Evolutionary conservation across 2,888 invertebrate species (phyloP).

Genomic region (Xylota segnis): DNA sequence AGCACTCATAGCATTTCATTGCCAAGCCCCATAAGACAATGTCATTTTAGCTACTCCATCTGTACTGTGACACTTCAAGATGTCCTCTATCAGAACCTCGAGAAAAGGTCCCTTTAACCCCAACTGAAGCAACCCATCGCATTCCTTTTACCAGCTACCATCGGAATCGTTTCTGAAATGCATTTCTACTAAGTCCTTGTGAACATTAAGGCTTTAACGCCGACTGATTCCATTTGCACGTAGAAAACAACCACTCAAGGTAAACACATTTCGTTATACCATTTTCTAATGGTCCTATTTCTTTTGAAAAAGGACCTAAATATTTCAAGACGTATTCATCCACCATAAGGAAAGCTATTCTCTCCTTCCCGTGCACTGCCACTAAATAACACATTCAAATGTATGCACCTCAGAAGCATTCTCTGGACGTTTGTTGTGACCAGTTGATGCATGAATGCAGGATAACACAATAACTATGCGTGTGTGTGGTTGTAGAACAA

Average conservation of each 20-base stretch:
- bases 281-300: constrained; percentile 14
- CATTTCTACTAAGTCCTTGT: too few relatives aligned
- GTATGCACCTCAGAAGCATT: constrained; percentile 2
- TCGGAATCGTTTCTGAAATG: too few relatives aligned
- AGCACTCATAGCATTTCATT: too few relatives aligned
- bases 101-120: too few relatives aligned
- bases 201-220: not conserved
- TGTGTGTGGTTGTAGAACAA: not conserved
- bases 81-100: too few relatives aligned
- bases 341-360: constrained; percentile 6
- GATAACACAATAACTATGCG: constrained; percentile 17
- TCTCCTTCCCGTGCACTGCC: not conserved
- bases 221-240: not conserved
- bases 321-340: constrained; percentile 40
- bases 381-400: constrained; percentile 29
- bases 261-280: constrained; percentile 14
- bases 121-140: too few relatives aligned
- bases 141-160: too few relatives aligned
- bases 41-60: too few relatives aligned
- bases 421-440: constrained; percentile 38
- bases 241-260: not conserved
- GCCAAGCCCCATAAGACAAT: too few relatives aligned
- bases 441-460: constrained; percentile 58
- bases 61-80: too few relatives aligned
- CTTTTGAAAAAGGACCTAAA: not conserved